These are phyloP conservation scores for Drosophila neocordata DNA, from an alignment of 1,140 invertebrate genomes.

Conservation along the genomic window DNA sequence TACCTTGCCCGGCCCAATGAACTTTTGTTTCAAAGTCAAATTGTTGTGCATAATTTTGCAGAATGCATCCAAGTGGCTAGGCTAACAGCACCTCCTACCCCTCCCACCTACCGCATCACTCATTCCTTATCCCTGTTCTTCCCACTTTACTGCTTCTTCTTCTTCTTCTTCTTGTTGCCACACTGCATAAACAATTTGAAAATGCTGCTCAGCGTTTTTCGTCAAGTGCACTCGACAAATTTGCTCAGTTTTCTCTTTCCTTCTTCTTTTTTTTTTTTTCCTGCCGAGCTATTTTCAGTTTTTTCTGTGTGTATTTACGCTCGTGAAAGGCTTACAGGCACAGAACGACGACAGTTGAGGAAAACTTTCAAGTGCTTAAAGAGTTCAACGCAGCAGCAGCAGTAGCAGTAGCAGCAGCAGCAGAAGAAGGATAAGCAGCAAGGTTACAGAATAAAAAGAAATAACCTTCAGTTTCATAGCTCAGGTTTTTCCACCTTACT, in stretches of 20 bases:
- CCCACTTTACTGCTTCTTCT: too few relatives aligned
- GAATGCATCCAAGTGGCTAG: slow-evolving; percentile 68
- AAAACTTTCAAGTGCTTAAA: slow-evolving; percentile 46
- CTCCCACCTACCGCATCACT: neutral
- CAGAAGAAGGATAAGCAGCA: too few relatives aligned
- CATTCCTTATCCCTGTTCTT: too few relatives aligned
- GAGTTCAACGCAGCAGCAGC: neutral
- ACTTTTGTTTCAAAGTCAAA: slow-evolving; percentile 76
- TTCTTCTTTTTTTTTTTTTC: slow-evolving; percentile 47
- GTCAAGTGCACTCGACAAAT: slow-evolving; percentile 70
- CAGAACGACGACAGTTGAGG: slow-evolving; percentile 41
- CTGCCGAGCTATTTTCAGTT: neutral
- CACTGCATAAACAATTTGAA: slow-evolving; percentile 66
- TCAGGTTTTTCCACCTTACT: too few relatives aligned
- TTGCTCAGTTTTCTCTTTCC: slow-evolving; percentile 56
- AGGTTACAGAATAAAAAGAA: too few relatives aligned
- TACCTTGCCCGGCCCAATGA: slow-evolving; percentile 36
- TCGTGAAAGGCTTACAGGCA: slow-evolving; percentile 22
- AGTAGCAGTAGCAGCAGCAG: too few relatives aligned
- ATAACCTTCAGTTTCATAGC: too few relatives aligned
- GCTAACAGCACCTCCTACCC: slow-evolving; percentile 58
- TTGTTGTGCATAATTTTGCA: slow-evolving; percentile 73
- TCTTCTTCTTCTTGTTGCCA: neutral
- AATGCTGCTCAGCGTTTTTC: slow-evolving; percentile 46
- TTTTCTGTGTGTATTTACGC: slow-evolving; percentile 40